These are phyloP conservation scores for Tuta absoluta DNA, from an alignment of 2,888 invertebrate genomes.

Conservation along the genomic window DNA sequence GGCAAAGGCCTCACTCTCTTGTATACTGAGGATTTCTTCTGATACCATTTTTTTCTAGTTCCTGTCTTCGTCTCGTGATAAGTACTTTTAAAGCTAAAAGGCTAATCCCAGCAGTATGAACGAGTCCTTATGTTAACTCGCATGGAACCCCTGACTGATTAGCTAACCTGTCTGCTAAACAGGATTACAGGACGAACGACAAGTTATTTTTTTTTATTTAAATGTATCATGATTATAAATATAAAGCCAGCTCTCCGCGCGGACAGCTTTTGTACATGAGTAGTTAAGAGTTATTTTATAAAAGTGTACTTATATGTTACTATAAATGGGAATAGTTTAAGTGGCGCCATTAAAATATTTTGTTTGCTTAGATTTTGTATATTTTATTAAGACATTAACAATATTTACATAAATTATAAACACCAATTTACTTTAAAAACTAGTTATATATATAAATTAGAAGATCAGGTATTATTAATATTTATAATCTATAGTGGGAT, in stretches of 20 bases:
- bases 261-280: background rate
- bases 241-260: background rate
- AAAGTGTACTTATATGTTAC: background rate
- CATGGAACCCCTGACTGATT: background rate
- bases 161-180: slow-evolving; percentile 2
- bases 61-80: no score
- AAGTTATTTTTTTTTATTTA: slow-evolving; percentile 1
- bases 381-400: background rate
- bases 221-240: background rate
- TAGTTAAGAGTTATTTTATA: background rate
- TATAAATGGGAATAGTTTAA: background rate
- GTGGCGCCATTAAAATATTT: background rate
- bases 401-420: background rate
- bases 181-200: slow-evolving; percentile 6
- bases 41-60: no score
- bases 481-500: background rate
- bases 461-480: background rate
- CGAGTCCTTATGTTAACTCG: slow-evolving; percentile 7
- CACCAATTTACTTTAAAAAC: no score
- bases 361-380: background rate
- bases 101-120: no score
- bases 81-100: no score
- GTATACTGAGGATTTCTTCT: no score
- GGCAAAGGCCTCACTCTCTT: no score
- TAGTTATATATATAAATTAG: background rate